phyloP scores from a whole-genome alignment of 2,113 vertebrate species.

The Narcine bancroftii region DNA sequence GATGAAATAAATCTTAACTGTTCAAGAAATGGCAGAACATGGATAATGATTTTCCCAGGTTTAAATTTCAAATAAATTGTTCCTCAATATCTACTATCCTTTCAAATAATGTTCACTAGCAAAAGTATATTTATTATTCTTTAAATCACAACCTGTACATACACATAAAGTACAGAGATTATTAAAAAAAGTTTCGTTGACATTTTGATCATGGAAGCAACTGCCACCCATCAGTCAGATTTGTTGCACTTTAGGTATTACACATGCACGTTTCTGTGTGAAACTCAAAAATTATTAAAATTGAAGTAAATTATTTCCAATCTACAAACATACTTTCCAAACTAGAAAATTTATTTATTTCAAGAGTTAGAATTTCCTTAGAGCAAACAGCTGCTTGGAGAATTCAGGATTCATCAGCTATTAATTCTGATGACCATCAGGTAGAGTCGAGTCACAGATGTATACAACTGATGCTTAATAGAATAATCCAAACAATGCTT shows the following conservation, averaged over 20 bases:
- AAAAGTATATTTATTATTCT: background rate
- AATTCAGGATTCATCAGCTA: background rate
- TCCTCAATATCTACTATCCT: background rate
- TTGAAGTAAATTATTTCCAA: background rate
- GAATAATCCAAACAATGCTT: background rate
- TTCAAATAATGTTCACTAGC: slow-evolving; percentile 3
- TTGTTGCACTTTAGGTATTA: background rate
- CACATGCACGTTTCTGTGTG: background rate
- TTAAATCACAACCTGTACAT: background rate
- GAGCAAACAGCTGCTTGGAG: background rate
- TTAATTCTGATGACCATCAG: background rate
- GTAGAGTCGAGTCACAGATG: too few relatives aligned
- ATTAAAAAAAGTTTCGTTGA: background rate
- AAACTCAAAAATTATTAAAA: background rate
- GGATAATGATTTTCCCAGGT: background rate
- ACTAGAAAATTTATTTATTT: background rate
- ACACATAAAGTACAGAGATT: too few relatives aligned
- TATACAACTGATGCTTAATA: background rate
- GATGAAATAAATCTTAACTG: background rate
- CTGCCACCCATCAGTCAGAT: background rate
- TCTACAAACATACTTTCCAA: background rate
- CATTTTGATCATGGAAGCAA: background rate
- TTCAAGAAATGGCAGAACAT: background rate
- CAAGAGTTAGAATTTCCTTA: background rate
- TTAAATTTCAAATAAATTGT: background rate